Evolutionary conservation across 2,113 vertebrate genomes (phyloP).

Genomic region (Irena cyanogastra): DNA sequence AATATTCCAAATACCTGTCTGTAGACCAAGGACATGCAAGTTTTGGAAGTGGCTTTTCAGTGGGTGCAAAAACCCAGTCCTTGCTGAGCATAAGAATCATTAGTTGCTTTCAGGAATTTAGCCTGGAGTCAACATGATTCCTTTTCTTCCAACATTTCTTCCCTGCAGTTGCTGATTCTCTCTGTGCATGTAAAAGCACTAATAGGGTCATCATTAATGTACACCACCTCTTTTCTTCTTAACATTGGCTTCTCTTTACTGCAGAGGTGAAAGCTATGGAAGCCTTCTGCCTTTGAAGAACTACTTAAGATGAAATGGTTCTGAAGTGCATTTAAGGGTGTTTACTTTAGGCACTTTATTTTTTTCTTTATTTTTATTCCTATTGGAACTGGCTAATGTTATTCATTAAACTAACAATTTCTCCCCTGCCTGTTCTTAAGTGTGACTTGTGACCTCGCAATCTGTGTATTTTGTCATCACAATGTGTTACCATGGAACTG

Average conservation of each 20-base stretch:
- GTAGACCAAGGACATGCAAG: neutral
- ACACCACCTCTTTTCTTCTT: neutral
- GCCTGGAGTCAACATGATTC: neutral
- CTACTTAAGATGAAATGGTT: slow-evolving; percentile 66
- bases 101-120: neutral
- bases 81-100: neutral
- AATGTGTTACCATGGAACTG: slow-evolving; percentile 68
- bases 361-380: slow-evolving; percentile 56
- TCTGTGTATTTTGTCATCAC: slow-evolving; percentile 74
- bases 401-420: slow-evolving; percentile 72
- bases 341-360: slow-evolving; percentile 64
- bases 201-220: neutral
- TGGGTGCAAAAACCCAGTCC: neutral
- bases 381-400: slow-evolving; percentile 59
- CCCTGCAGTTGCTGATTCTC: neutral
- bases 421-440: slow-evolving; percentile 65
- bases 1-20: neutral
- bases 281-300: slow-evolving; percentile 57
- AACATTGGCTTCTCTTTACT: neutral
- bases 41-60: neutral
- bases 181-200: neutral
- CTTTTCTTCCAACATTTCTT: neutral
- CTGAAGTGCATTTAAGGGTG: slow-evolving; percentile 62
- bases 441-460: slow-evolving; percentile 71
- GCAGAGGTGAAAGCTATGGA: neutral